These are phyloP conservation scores for Pseudochirops cupreus DNA, from an alignment of 2,797 vertebrate species.

Conservation along the genomic window DNA sequence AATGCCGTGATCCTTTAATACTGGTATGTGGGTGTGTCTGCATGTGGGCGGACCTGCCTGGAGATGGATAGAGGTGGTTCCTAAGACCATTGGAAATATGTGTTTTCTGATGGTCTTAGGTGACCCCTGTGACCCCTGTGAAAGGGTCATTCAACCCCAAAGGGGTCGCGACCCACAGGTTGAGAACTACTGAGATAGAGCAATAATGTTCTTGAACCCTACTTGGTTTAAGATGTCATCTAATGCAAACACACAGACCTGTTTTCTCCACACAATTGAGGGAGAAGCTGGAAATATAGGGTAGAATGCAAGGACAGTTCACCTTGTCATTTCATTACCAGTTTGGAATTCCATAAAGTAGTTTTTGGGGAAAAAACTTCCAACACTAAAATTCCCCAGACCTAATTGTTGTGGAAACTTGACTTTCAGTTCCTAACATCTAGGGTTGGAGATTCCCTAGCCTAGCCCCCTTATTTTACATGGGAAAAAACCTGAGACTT, in stretches of 20 bases:
- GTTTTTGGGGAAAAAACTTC: background rate
- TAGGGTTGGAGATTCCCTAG: background rate
- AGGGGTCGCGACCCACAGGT: too few relatives aligned
- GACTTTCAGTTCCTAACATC: background rate
- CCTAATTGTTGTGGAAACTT: background rate
- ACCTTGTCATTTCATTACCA: background rate
- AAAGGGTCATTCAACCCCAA: too few relatives aligned
- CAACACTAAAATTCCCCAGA: background rate
- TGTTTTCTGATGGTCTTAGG: too few relatives aligned
- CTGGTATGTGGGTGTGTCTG: too few relatives aligned
- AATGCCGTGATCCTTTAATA: too few relatives aligned
- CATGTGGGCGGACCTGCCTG: too few relatives aligned
- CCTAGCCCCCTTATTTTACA: background rate
- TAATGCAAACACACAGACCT: background rate
- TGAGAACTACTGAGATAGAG: background rate
- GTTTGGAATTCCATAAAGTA: background rate
- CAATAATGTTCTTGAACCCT: background rate
- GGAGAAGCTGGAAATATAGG: background rate
- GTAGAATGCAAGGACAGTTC: background rate
- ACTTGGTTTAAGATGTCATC: background rate
- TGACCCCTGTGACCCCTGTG: too few relatives aligned
- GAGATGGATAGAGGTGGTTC: too few relatives aligned
- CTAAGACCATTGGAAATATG: too few relatives aligned
- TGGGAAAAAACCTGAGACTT: background rate
- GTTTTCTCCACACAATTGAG: background rate